Base-by-base conservation (phyloP, 2,888 invertebrate species). In the Zootermopsis nevadensis region DNA sequence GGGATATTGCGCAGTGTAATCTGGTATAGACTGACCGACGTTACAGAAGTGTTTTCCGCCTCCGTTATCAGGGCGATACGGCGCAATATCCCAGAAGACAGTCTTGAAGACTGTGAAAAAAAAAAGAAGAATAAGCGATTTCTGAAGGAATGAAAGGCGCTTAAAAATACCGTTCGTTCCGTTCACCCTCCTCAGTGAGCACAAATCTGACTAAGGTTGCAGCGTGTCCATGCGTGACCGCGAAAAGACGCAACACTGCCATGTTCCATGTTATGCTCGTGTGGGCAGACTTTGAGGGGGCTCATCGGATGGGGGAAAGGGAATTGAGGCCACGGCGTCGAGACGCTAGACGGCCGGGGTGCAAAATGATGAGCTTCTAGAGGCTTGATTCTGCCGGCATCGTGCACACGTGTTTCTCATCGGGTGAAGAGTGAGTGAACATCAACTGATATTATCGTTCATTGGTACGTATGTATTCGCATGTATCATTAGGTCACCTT, bases 311-410 rank as follows among this genome's bases (percentile, higher is more conserved):
- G 48, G 48, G 48, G 48, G 48, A 3, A n/a, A 27, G 60, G 66
- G 27, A 66, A 66, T n/a, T 66, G 66, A 30, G 69, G 69, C 69
- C 69, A 3, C 6, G 2, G 1, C 7, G 30, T 15, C 22, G 69
- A 4, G n/a, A 33, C 69, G 33, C 69, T 69, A 12, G 69, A 19
- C 33, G 69, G 8, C 33, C 69, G 69, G 69, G 69, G 69, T 69
- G 69, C 69, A 33, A 69, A 69, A 69, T 69, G 69, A 33, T 69
- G 69, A 69, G 69, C 35, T 33, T 33, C 33, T 69, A 69, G 69
- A 69, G 15, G 15, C 22, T 69, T 8, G 19, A 69, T 15, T 31
- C 22, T 33, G 31, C 33, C 69, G 22, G 33, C 33, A 22, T 33
- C 33, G 69, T 33, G 4, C 31, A 8, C 69, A 69, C 33, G 69